Base-by-base conservation (phyloP, 2,113 vertebrate species). In the Muntiacus reevesi region DNA sequence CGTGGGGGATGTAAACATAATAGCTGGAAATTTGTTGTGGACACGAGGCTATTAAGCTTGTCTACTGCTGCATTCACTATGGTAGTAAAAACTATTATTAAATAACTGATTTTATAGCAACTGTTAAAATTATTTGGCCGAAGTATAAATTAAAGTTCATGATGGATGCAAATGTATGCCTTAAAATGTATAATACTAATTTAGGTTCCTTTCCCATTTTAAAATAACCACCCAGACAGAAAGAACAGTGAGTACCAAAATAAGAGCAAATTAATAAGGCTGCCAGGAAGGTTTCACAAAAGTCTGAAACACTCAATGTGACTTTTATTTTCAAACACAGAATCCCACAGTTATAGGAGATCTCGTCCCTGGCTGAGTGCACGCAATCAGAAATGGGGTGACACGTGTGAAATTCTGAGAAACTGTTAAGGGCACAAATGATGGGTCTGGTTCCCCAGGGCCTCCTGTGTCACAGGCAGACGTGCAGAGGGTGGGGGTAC, bases 131-230 rank as follows among this genome's bases (percentile, higher is more conserved):
- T 98, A 98, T 98, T 98, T 98, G 98, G 93, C 97, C 97, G 98
- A 97, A 98, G 96, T 97, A 97, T 98, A 98, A 98, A 99, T 98
- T 98, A 99, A 98, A 97, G 97, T 98, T 98, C 98, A 98, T 97
- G 98, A 98, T 92, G 95, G 91, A 94, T 98, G 97, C 50, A 97
- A 98, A 98, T 98, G 62, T 94, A 93, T 92, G 84, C 93, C 96
- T 96, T 98, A 97, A 98, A 98, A 92, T 91, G 88, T 62, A 71
- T 97, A 98, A 97, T 97, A 67, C 94, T 97, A 96, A 98, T 97
- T 98, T 98, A 95, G 93, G 91, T 98, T 98, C 78, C 78, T 98
- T 93, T 98, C 40, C 45, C 50, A 95, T 97, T 98, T 98, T 96
- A 98, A 98, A 98, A 98, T 97, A 98, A 94, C 76, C 64, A 78